Evolutionary conservation across 2,113 vertebrate species (phyloP).

Genomic region (Myiopsitta monachus): DNA sequence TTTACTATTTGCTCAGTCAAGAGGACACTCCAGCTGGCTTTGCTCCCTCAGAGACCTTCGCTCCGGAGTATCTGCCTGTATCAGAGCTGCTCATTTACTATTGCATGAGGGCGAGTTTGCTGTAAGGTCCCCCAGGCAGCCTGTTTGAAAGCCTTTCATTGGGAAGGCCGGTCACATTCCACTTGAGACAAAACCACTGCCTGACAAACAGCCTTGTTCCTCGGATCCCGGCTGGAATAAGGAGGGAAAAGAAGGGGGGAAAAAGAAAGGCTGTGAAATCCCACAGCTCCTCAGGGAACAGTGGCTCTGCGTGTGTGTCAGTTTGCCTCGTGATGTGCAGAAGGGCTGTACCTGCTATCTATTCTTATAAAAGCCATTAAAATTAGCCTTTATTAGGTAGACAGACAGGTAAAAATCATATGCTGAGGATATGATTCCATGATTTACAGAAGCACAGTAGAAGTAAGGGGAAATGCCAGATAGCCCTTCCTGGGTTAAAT

Average conservation of each 20-base stretch:
- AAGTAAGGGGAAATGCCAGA: background rate
- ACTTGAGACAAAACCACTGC: background rate
- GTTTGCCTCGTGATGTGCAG: background rate
- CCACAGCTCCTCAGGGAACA: background rate
- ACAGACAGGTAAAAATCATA: background rate
- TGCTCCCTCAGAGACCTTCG: background rate
- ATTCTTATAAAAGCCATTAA: background rate
- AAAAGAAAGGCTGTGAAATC: background rate
- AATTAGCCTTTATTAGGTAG: background rate
- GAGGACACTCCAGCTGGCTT: constrained; percentile 55
- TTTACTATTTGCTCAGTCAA: constrained; percentile 28
- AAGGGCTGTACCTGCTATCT: background rate
- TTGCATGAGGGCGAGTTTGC: background rate
- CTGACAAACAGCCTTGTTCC: constrained; percentile 33
- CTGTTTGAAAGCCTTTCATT: constrained; percentile 29
- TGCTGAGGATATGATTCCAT: no score
- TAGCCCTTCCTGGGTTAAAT: background rate
- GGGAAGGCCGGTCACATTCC: constrained; percentile 27
- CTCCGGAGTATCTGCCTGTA: background rate
- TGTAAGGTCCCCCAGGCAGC: constrained; percentile 1
- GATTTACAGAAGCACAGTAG: background rate
- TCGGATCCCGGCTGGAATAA: background rate
- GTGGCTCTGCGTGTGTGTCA: background rate
- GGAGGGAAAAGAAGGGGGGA: rapidly evolving
- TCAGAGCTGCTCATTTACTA: background rate